These are phyloP conservation scores for Etheostoma perlongum DNA, from an alignment of 2,797 vertebrate species.

Conservation along the genomic window DNA sequence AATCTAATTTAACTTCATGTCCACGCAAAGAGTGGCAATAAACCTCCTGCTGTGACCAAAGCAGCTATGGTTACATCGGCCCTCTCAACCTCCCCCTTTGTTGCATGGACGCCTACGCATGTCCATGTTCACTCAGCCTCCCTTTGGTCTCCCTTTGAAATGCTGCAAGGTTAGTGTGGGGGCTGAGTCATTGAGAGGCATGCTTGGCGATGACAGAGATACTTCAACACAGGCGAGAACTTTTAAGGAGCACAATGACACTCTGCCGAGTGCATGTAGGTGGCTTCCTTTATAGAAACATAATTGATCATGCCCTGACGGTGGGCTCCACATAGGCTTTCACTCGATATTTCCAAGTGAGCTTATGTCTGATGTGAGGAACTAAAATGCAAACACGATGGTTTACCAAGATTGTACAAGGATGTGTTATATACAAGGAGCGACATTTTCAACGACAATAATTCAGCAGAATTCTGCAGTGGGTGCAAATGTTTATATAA, in stretches of 20 bases:
- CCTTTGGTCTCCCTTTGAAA: conserved; percentile 72
- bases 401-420: conserved; percentile 28
- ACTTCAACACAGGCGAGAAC: conserved; percentile 69
- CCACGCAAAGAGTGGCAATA: conserved; percentile 23
- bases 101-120: conserved; percentile 60
- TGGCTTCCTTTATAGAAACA: conserved; percentile 52
- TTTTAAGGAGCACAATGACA: conserved; percentile 70
- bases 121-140: conserved; percentile 59
- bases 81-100: conserved; percentile 50
- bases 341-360: conserved; percentile 34
- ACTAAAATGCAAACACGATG: conserved; percentile 50
- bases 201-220: conserved; percentile 69
- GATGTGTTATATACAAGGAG: conserved; percentile 42
- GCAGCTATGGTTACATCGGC: conserved; percentile 46
- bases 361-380: conserved; percentile 45
- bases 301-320: conserved; percentile 44
- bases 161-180: conserved; percentile 73
- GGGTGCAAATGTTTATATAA: conserved; percentile 49
- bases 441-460: conserved; percentile 44
- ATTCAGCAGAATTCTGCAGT: conserved; percentile 40
- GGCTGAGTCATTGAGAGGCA: conserved; percentile 69
- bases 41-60: conserved; percentile 31
- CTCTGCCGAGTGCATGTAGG: conserved; percentile 72
- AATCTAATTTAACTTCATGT: neutral
- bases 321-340: conserved; percentile 3